These are phyloP conservation scores for Eilema griseolum DNA, from an alignment of 2,888 invertebrate genomes.

Conservation along the genomic window DNA sequence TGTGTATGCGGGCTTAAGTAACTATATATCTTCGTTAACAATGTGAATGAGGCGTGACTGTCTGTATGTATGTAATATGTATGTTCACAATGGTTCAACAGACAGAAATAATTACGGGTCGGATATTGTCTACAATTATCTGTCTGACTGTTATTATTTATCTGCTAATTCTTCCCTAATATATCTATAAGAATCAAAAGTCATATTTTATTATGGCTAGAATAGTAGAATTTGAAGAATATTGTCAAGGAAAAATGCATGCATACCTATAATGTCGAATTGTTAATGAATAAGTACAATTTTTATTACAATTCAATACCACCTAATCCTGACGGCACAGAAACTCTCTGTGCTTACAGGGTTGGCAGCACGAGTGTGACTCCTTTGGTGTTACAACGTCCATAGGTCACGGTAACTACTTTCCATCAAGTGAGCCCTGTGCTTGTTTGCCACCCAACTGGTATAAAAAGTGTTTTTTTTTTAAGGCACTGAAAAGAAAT, in stretches of 20 bases:
- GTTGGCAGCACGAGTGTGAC: too few species aligned
- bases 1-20: background rate
- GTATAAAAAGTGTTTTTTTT: too few species aligned
- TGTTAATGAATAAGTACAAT: background rate
- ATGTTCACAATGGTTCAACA: background rate
- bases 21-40: background rate
- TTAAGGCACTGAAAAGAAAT: too few species aligned
- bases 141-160: background rate
- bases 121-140: background rate
- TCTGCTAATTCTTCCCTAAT: background rate
- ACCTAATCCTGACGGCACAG: too few species aligned
- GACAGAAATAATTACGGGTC: background rate
- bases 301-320: too few species aligned
- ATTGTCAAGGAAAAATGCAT: background rate
- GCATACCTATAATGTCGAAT: background rate
- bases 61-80: too few species aligned
- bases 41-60: too few species aligned
- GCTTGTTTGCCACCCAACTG: too few species aligned
- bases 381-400: too few species aligned
- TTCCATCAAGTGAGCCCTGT: too few species aligned
- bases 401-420: too few species aligned
- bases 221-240: background rate
- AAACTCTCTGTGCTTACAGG: too few species aligned
- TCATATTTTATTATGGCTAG: background rate
- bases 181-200: background rate